Conservation (phyloP, 2,888 invertebrate species). For the Oligia latruncula region DNA sequence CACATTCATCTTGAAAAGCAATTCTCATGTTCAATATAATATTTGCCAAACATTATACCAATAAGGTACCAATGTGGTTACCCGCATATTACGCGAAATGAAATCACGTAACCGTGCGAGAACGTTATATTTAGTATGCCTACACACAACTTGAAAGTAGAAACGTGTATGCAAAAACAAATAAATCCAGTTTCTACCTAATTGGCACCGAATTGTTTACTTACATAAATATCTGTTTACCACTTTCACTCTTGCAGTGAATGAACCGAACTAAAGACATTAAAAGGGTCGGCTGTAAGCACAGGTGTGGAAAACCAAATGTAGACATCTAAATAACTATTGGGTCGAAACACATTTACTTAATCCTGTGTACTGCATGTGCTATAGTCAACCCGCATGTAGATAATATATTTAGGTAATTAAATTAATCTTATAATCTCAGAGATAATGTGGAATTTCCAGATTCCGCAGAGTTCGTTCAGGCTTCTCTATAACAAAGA, state of each 20-base stretch:
- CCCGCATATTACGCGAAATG: constrained; percentile 41
- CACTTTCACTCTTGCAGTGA: constrained; percentile 72
- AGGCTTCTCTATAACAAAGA: constrained; percentile 70
- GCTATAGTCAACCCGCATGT: constrained; percentile 55
- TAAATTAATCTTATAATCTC: constrained; percentile 50
- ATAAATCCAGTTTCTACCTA: constrained; percentile 50
- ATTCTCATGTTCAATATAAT: constrained; percentile 63
- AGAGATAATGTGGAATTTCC: constrained; percentile 50
- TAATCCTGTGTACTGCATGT: constrained; percentile 70
- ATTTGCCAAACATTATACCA: constrained; percentile 59
- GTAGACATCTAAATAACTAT: constrained; percentile 80
- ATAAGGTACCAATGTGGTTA: constrained; percentile 55
- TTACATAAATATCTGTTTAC: constrained; percentile 65
- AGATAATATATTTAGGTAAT: constrained; percentile 42
- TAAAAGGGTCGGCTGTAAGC: constrained; percentile 82
- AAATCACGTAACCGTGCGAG: constrained; percentile 42
- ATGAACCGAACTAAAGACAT: constrained; percentile 83
- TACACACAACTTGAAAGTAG: constrained; percentile 14
- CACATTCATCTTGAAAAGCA: constrained; percentile 67
- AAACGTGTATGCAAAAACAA: constrained; percentile 22
- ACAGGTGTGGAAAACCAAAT: constrained; percentile 86
- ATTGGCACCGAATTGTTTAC: constrained; percentile 51
- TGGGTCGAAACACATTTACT: constrained; percentile 79
- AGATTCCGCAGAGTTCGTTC: constrained; percentile 37
- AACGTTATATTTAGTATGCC: constrained; percentile 38